Base-by-base conservation (phyloP, 2,888 invertebrate genomes). In the Orthosia gracilis region DNA sequence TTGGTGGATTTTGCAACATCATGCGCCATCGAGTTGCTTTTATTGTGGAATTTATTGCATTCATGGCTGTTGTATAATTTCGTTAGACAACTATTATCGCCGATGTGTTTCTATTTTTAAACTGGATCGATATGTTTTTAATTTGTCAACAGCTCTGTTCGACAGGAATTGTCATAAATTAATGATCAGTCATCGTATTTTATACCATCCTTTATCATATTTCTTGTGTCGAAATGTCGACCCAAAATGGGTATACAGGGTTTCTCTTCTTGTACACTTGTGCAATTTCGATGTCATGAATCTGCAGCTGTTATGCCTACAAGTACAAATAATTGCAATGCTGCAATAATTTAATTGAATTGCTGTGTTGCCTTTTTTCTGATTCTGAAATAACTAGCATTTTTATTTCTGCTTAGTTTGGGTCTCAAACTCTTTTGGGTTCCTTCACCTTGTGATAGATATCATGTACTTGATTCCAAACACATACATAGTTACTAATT, bases 191-290 rank as follows among this genome's bases (percentile, higher is more conserved):
- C n/a, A 21, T 50, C 40, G 15, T 40, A 55, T 26, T 55, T 75
- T 17, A 49, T 40, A 40, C 40, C 18, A 18, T 23, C 3, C 4
- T 21, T 47, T 12, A 57, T 21, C 15, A 47, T 23, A 18, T 40
- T 47, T 47, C 1, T 52, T 31, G 47, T 31, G 13, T 40, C 47
- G 13, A 0, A 40, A 63, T 31, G 17, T 49, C 31, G 13, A 0
- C 49, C 69, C 40, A 26, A 49, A 69, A 63, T 21, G 31, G 63
- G 31, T 15, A 7, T 1, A 15, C 52, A n/a, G 40, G 15, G 58
- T 77, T 64, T 76, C 63, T 77, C 40, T 52, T 63, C n/a, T 49
- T 77, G n/a, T 13, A 49, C 47, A 76, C 17, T 40, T 76, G n/a
- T 13, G 54, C 47, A 76, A 69, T 76, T 18, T 59, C 13, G 4